Conservation (phyloP, 2,888 invertebrate species). For the Ernsta delagoae region DNA sequence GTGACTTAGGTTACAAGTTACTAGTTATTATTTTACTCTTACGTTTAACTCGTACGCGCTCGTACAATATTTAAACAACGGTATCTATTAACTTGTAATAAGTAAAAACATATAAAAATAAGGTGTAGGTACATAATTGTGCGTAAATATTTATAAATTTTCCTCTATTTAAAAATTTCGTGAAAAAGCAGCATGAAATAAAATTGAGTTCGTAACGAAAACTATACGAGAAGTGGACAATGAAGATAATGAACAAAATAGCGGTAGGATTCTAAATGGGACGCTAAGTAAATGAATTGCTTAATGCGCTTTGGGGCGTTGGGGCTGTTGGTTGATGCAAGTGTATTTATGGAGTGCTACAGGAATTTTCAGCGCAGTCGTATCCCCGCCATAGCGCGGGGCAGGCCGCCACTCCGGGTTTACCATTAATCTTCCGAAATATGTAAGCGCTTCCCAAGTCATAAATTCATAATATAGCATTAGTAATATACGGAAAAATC, state of each 20-base stretch:
- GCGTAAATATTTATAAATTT: no score
- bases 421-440: neutral
- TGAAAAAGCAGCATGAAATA: neutral
- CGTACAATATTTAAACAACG: no score
- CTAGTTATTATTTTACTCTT: no score
- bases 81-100: no score
- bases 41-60: no score
- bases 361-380: constrained; percentile 17
- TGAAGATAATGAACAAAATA: neutral
- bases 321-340: neutral
- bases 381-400: neutral
- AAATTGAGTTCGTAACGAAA: neutral
- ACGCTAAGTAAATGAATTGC: constrained; percentile 1
- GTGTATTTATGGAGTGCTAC: constrained; percentile 17
- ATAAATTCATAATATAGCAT: neutral
- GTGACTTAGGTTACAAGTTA: no score
- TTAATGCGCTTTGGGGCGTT: constrained; percentile 1
- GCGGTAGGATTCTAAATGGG: neutral
- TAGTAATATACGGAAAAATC: neutral
- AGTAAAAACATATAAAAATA: no score
- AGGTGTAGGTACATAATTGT: no score
- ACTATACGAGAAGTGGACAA: neutral
- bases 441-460: neutral
- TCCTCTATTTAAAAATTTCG: neutral
- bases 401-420: neutral